phyloP scores from a whole-genome alignment of 2,888 invertebrate species.

The Idaea biselata region DNA sequence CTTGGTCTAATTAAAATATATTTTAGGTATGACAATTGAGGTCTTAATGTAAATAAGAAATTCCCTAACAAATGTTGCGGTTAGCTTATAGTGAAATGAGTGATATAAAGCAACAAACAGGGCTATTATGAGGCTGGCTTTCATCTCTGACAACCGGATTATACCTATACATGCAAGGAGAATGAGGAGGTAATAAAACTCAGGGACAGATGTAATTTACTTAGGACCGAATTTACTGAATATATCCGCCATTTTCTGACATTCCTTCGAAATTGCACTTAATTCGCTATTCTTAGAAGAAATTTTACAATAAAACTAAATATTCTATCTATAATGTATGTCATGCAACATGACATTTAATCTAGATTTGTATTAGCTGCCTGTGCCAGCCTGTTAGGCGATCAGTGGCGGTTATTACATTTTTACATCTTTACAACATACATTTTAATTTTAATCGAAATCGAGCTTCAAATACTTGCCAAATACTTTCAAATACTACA shows the following conservation, averaged over 20 bases:
- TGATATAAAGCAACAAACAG: background rate
- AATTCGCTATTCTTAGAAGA: background rate
- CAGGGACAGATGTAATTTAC: slow-evolving; percentile 5
- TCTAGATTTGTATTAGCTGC: too few relatives aligned
- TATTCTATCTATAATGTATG: background rate
- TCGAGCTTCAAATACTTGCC: too few relatives aligned
- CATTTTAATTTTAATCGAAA: too few relatives aligned
- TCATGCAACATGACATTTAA: too few relatives aligned
- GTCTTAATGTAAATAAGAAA: background rate
- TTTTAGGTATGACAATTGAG: background rate
- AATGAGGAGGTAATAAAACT: slow-evolving; percentile 5
- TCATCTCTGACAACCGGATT: slow-evolving; percentile 2
- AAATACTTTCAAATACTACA: too few relatives aligned
- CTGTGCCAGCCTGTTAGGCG: too few relatives aligned
- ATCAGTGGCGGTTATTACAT: too few relatives aligned
- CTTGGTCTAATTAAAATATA: background rate
- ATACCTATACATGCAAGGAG: background rate
- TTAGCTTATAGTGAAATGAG: slow-evolving; percentile 1
- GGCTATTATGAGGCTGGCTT: background rate
- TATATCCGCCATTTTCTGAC: background rate
- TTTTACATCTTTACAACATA: too few relatives aligned
- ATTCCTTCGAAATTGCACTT: background rate
- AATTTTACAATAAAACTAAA: background rate
- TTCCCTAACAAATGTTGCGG: background rate
- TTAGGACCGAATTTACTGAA: background rate